Base-by-base conservation (phyloP, 2,888 invertebrate genomes). In the Atrina japonica region DNA sequence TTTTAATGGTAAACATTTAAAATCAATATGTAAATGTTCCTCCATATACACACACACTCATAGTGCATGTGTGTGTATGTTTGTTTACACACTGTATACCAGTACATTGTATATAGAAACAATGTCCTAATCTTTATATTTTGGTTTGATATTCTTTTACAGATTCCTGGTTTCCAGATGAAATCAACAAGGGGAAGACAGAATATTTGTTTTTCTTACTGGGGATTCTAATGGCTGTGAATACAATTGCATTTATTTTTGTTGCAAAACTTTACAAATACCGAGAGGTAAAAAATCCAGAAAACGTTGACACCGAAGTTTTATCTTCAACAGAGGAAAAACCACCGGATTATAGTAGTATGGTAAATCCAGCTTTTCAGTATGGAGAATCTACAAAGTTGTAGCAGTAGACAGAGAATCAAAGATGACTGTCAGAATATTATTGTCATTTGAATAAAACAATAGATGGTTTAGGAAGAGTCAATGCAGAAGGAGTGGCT, bases 81-180 rank as follows among this genome's bases (percentile, higher is more conserved):
- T n/a, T n/a, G n/a, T n/a, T n/a, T n/a, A n/a, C n/a, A n/a, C n/a
- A n/a, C n/a, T n/a, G n/a, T n/a, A n/a, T n/a, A n/a, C n/a, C n/a
- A n/a, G n/a, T n/a, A n/a, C n/a, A n/a, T n/a, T n/a, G n/a, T n/a
- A n/a, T n/a, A n/a, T n/a, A n/a, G n/a, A n/a, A n/a, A n/a, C n/a
- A n/a, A n/a, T n/a, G n/a, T n/a, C n/a, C n/a, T n/a, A n/a, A n/a
- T n/a, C n/a, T n/a, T n/a, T n/a, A n/a, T n/a, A n/a, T n/a, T n/a
- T n/a, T n/a, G n/a, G n/a, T n/a, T n/a, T n/a, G n/a, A n/a, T n/a
- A n/a, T n/a, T 27, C 16, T 16, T 45, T 66, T 64, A n/a, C 72
- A 86, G 86, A 83, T 66, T 78, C 81, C 1, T 86, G 86, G 86
- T 82, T 82, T 58, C 80, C 82, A 3, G 73, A 85, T 53, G 85